Percentiles rank a stretch among this genome's conserved stretches.
Conservation (phyloP, 1,140 invertebrate species). For the Fopius arisanus region DNA sequence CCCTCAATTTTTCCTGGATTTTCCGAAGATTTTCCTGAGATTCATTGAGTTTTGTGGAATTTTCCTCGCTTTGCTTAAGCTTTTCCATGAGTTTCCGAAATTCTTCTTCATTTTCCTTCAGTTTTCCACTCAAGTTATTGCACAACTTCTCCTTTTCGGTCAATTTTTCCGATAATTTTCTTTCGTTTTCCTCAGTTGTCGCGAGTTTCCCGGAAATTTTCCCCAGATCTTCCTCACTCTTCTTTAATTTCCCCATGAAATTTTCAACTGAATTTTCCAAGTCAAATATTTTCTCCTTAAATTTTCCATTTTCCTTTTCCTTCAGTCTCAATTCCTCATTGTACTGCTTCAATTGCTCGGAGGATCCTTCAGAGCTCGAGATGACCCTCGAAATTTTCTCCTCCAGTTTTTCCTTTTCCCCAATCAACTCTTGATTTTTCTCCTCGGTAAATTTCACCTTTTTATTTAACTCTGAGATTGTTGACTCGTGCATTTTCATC, state of each 20-base stretch:
- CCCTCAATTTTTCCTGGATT: not conserved
- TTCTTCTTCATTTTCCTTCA: not conserved
- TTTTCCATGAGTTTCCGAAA: not conserved
- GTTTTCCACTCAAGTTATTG: no score
- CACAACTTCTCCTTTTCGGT: not conserved
- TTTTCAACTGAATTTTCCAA: conserved; percentile 57
- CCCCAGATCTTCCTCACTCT: conserved; percentile 25
- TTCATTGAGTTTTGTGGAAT: not conserved
- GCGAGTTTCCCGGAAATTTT: not conserved
- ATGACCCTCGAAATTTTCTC: conserved; percentile 55
- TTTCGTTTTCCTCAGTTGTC: not conserved
- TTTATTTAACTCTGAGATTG: conserved; percentile 53
- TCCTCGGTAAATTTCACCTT: conserved; percentile 55
- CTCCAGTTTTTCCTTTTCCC: conserved; percentile 63
- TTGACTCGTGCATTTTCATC: conserved; percentile 48
- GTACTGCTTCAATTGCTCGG: conserved; percentile 63
- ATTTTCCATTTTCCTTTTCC: conserved; percentile 3
- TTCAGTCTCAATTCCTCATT: conserved; percentile 56
- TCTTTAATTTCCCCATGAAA: conserved; percentile 46
- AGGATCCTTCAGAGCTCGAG: conserved; percentile 59
- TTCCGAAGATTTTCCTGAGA: not conserved
- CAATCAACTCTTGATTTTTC: conserved; percentile 51
- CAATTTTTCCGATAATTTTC: not conserved
- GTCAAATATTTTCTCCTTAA: conserved; percentile 60
- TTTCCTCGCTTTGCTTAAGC: not conserved